Evolutionary conservation across 2,797 vertebrate species (phyloP).

Genomic region (Leptoclinus maculatus): DNA sequence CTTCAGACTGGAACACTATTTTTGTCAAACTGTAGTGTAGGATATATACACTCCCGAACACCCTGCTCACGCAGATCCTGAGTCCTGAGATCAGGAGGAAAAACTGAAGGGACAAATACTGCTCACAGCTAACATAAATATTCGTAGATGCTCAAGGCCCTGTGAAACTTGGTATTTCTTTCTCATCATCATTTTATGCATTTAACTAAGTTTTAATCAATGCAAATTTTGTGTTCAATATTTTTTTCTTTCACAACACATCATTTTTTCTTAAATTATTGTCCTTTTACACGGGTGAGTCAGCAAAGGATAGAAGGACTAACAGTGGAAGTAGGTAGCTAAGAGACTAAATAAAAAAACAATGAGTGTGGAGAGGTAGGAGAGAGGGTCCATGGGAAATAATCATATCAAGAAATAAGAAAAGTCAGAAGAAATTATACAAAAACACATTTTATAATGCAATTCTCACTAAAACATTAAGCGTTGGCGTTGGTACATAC

Average conservation of each 20-base stretch:
- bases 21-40: conserved; percentile 44
- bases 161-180: neutral
- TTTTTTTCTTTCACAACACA: neutral
- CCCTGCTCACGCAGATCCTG: conserved; percentile 38
- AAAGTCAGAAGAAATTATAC: conserved; percentile 31
- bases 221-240: neutral
- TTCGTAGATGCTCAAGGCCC: neutral
- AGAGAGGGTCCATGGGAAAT: neutral
- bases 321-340: neutral
- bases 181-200: neutral
- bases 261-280: neutral
- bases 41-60: conserved; percentile 11
- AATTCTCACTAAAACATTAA: neutral
- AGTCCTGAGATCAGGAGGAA: conserved; percentile 15
- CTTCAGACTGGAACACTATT: conserved; percentile 37
- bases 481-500: neutral
- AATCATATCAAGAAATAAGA: conserved; percentile 23
- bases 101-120: neutral
- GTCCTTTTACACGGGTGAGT: neutral
- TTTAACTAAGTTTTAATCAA: neutral
- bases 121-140: neutral
- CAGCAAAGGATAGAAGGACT: neutral
- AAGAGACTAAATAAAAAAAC: conserved; percentile 24
- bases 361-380: conserved; percentile 13
- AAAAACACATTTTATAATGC: neutral